Evolutionary conservation across 2,113 vertebrate species (phyloP), one percentile per base, ranked within the genome.

Genomic region (Esox niger): DNA sequence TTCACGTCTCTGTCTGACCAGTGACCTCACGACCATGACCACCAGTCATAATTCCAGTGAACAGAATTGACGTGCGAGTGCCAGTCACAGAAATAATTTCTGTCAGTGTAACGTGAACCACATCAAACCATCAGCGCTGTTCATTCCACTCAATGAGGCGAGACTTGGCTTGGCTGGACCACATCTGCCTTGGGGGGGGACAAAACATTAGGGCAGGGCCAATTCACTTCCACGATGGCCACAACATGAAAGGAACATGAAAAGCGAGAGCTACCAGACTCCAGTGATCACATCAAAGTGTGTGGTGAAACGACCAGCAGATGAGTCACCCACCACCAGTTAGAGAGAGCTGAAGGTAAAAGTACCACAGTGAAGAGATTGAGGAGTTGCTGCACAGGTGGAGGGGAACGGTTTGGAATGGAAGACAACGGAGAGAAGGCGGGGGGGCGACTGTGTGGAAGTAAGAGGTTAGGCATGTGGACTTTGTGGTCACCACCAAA

Each of bases 291-390:
- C 73, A 80, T 11, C 79, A 72, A 73, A 73, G 58, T 85, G 61
- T 49, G 61, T 69, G 52, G 65, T 76, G 67, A 84, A 88, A 89
- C 79, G 83, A 86, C 72, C 81, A 66, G 81, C 79, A 83, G 78
- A 83, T 90, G 89, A 90, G 79, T 89, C 85, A 89, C 77, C 77
- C 76, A 82, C 73, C 62, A 63, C n/a, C n/a, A n/a, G n/a, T n/a
- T n/a, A n/a, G n/a, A n/a, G n/a, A n/a, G n/a, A n/a, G n/a, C n/a
- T n/a, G n/a, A n/a, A n/a, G n/a, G n/a, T n/a, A 67, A 26, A 35
- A 27, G 47, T 32, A 70, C 54, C 71, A 6, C 3, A 13, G 33
- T 11, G 59, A 49, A 33, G 60, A 78, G 66, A 71, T 64, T 55
- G n/a, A n/a, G 21, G 57, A 69, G 73, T 56, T 10, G n/a, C 23